Conservation (phyloP, 2,797 vertebrate species). For the Cryptoblepharus egeriae region DNA sequence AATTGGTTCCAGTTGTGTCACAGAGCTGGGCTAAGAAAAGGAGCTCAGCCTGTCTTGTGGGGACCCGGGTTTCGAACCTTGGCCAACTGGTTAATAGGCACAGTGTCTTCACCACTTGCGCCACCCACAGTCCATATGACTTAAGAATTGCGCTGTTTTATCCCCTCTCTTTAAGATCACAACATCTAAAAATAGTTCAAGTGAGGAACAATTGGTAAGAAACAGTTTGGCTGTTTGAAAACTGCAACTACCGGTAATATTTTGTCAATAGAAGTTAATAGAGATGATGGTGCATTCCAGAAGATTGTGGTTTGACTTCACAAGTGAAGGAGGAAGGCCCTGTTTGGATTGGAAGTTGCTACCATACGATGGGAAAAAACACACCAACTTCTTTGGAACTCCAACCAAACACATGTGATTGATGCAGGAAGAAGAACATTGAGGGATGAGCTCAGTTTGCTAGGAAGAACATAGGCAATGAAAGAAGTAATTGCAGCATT, state of each 20-base stretch:
- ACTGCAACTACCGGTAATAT: neutral
- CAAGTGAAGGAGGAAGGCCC: conserved; percentile 19
- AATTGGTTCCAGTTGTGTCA: too few species aligned
- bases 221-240: conserved; percentile 1
- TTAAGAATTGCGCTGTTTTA: neutral
- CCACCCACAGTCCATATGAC: too few species aligned
- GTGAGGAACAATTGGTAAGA: neutral
- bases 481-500: neutral
- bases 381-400: neutral
- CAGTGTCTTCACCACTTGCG: too few species aligned
- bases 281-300: neutral
- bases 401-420: neutral
- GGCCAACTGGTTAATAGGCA: too few species aligned
- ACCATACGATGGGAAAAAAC: neutral
- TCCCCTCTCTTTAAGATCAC: conserved; percentile 25
- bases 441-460: conserved; percentile 12
- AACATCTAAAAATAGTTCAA: conserved; percentile 22
- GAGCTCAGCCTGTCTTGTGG: too few species aligned
- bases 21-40: too few species aligned
- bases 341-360: neutral
- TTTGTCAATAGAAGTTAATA: neutral
- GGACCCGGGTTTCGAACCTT: too few species aligned
- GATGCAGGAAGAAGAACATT: conserved; percentile 35
- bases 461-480: neutral
- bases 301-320: conserved; percentile 15